Evolutionary conservation across 2,113 vertebrate genomes (phyloP), one percentile per base, ranked within the genome.

Genomic region (Oncorhynchus gorbuscha): DNA sequence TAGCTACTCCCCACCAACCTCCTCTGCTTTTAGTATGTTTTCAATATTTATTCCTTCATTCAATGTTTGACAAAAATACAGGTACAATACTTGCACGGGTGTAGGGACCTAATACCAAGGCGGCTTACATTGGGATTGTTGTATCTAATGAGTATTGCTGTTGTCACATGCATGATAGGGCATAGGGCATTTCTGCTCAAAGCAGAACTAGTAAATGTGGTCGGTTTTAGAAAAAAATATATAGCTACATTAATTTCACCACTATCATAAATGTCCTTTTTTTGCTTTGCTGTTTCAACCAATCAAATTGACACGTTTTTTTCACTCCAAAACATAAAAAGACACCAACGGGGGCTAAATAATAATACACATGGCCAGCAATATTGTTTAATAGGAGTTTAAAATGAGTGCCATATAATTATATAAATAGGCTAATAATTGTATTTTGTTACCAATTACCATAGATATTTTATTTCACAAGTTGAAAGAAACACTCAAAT

Each of bases 281-380:
- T 80, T 82, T 82, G 76, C 76, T 65, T 62, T 73, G 71, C 74
- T 81, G 59, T 79, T 85, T 79, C 22, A 80, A 14, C 61, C 70
- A 71, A 77, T 75, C 45, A 55, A 73, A 74, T 39, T 74, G 4
- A 83, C 76, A 82, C 58, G 18, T 71, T 79, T 26, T 26, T 26
- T 61, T 77, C 59, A 77, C 62, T 66, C 59, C 51, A 68, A 76
- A 76, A 74, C 48, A 77, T 74, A 67, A 32, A 79, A 79, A 81
- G 61, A 73, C 28, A 62, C 30, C 9, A 45, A 9, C 30, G 7
- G 5, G 16, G 45, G 76, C 61, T 70, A 79, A 77, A 77, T 65
- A 5, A 75, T 70, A 72, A 22, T 51, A 73, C 64, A 67, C 65
- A 66, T 74, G 30, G 72, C 74, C 80, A 80, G 76, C 75, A 76